Evolutionary conservation across 2,113 vertebrate genomes (phyloP), one percentile per base, ranked within the genome.

Genomic region (Crotalus viridis): DNA sequence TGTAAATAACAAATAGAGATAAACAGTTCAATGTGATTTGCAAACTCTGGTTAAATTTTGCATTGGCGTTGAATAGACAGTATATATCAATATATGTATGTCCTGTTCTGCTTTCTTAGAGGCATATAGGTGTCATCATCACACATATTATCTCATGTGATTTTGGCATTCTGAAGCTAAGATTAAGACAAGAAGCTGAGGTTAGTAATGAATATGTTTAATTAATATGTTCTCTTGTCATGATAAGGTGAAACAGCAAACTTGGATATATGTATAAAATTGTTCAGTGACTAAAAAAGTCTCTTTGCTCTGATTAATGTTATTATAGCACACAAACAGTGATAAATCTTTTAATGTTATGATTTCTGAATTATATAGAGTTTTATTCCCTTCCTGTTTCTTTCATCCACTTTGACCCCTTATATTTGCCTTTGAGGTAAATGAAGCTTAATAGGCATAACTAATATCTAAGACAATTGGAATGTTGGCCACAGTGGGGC

Each of bases 351-450:
- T 17, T 61, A 87, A 52, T 46, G 19, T 7, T 48, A 54, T 1
- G 21, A n/a, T 28, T 88, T 28, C n/a, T 88, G 24, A 24, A 54
- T 28, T 39, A 5, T 54, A 56, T 43, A 85, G 87, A 59, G 0
- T 69, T 61, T 61, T 87, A 33, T 52, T 33, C 12, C 19, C 5
- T 61, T 51, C 59, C 33, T 87, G 19, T 69, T 91, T 88, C 46
- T 92, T 48, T 92, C 57, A 92, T n/a, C 61, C 52, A 89, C 15
- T 74, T 92, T 92, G 24, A 85, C 26, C n/a, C 64, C 81, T 89
- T 92, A 22, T 26, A 56, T 28, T 85, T 57, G 43, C 52, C 52
- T 89, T 85, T 92, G 51, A 81, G 9, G 5, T 33, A 2, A 89
- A 43, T 56, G n/a, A 55, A 28, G 21, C 86, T 92, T 88, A 88